A percentile compares a stretch with the other conserved stretches of the same genome.
Evolutionary conservation across 2,113 vertebrate genomes (phyloP).

Genomic region (Crocuta crocuta): DNA sequence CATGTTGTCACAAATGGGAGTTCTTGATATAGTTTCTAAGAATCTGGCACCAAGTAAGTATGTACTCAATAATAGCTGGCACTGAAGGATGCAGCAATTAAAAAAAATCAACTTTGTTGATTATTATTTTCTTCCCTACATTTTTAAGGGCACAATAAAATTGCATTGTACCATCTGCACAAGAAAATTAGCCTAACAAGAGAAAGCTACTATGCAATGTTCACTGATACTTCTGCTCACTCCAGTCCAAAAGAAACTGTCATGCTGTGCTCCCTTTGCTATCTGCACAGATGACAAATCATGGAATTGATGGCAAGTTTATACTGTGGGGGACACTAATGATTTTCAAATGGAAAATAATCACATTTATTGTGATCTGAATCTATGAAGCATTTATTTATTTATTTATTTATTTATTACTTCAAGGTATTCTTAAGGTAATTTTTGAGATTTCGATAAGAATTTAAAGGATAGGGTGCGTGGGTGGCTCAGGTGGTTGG

Average conservation of each 20-base stretch:
- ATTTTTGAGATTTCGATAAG: background rate
- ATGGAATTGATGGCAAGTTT: background rate
- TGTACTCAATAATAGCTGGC: background rate
- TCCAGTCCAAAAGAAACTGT: background rate
- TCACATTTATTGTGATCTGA: background rate
- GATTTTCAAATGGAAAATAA: conserved; percentile 19
- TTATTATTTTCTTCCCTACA: background rate
- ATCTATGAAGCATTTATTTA: background rate
- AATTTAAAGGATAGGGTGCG: background rate
- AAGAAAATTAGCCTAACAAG: background rate
- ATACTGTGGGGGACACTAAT: background rate
- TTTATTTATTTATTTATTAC: background rate
- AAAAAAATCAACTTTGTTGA: background rate
- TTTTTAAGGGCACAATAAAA: conserved; percentile 23
- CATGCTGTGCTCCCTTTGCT: background rate
- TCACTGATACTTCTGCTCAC: background rate
- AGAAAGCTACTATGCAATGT: background rate
- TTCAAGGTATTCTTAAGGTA: background rate
- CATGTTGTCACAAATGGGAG: background rate
- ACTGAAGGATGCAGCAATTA: background rate
- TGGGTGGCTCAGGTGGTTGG: background rate
- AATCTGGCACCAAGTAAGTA: background rate
- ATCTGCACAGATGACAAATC: background rate
- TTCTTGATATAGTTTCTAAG: background rate
- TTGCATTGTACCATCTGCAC: background rate